Evolutionary conservation across 2,888 invertebrate genomes (phyloP).

Genomic region (Catotricha subobsoleta): DNA sequence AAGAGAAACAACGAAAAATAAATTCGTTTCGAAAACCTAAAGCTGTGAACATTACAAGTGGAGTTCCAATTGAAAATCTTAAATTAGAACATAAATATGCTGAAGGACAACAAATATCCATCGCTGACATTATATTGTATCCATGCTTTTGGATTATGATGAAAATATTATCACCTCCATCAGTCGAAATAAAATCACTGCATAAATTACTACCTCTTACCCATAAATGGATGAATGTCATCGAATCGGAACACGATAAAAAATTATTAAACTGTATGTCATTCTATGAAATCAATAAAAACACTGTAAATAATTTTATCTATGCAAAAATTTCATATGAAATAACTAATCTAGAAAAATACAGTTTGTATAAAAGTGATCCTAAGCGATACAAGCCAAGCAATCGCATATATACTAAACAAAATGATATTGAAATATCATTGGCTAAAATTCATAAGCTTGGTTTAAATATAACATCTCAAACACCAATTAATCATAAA

Average conservation of each 20-base stretch:
- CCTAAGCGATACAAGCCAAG: conserved; percentile 56
- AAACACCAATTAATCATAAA: conserved; percentile 18
- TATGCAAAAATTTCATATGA: not conserved
- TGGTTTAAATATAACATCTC: conserved; percentile 27
- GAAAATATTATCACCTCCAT: conserved; percentile 19
- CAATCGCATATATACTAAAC: conserved; percentile 56
- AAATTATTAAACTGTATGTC: not conserved
- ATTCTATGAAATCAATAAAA: not conserved
- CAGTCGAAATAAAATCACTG: not conserved
- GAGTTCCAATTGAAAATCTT: conserved; percentile 33
- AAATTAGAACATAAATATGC: conserved; percentile 53
- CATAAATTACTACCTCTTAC: conserved; percentile 36
- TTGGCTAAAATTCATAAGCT: conserved; percentile 28
- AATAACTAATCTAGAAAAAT: not conserved
- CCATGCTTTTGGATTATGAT: conserved; percentile 48
- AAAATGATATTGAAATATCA: conserved; percentile 51
- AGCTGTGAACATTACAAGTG: too few species aligned
- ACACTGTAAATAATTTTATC: not conserved
- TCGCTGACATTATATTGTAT: conserved; percentile 67
- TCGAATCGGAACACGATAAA: conserved; percentile 11
- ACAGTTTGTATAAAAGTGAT: conserved; percentile 62
- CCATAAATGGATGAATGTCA: conserved; percentile 40
- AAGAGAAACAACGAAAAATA: too few species aligned
- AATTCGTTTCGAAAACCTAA: too few species aligned
- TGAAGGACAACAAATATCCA: conserved; percentile 64